These are phyloP conservation scores for Sarcophaga carnaria DNA, from an alignment of 2,888 invertebrate species.

Conservation along the genomic window DNA sequence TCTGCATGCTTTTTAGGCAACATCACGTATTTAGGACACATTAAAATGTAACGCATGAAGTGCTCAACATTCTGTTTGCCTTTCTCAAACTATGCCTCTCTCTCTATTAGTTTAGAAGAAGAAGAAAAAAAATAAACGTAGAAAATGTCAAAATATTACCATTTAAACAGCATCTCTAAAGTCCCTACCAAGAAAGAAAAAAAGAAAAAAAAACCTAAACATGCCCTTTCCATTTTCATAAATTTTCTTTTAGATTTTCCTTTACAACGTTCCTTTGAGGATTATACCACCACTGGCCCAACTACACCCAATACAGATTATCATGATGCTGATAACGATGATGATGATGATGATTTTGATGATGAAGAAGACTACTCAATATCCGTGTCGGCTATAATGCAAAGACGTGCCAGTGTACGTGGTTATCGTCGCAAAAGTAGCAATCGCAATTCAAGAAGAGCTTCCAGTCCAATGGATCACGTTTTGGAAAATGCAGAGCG, in stretches of 20 bases:
- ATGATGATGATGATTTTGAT: constrained; percentile 76
- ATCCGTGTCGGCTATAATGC: constrained; percentile 92
- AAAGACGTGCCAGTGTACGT: constrained; percentile 89
- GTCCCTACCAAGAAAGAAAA: not conserved
- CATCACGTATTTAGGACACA: constrained; percentile 58
- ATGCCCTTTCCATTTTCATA: not conserved
- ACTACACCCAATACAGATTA: constrained; percentile 60
- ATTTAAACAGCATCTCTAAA: constrained; percentile 11
- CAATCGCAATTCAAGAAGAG: constrained; percentile 84
- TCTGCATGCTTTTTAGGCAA: not conserved
- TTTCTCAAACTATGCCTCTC: not conserved
- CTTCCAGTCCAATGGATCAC: constrained; percentile 84
- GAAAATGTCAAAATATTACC: not conserved
- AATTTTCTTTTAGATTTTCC: constrained; percentile 63
- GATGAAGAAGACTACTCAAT: constrained; percentile 94
- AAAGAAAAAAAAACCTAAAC: not conserved
- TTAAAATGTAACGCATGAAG: constrained; percentile 59
- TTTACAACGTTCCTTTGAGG: constrained; percentile 63
- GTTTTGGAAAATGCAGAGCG: constrained; percentile 81
- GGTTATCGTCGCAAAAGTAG: constrained; percentile 85
- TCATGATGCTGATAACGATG: constrained; percentile 66
- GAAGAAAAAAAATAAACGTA: not conserved
- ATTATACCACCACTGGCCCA: constrained; percentile 54
- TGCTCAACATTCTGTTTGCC: constrained; percentile 10
- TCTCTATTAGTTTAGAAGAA: constrained; percentile 14